Percentiles rank a stretch among this genome's conserved stretches.
Evolutionary conservation across 2,888 invertebrate species (phyloP).

Genomic region (Girardia tigrina): DNA sequence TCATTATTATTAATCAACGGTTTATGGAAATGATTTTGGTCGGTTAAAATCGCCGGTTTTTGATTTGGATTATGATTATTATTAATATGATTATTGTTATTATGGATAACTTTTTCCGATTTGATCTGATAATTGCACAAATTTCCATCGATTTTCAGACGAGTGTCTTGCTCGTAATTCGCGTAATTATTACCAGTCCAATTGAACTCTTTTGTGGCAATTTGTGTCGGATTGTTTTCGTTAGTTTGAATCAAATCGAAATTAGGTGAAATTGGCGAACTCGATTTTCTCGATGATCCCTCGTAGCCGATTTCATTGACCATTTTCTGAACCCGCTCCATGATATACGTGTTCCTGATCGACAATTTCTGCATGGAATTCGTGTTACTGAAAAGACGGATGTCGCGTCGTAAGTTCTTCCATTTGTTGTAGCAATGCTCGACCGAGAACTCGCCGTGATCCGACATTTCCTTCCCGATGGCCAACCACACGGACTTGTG

Average conservation of each 20-base stretch:
- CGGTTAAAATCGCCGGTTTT: neutral
- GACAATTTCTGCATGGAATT: neutral
- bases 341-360: slow-evolving; percentile 26
- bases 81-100: neutral
- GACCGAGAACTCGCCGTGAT: neutral
- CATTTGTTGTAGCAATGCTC: slow-evolving; percentile 34
- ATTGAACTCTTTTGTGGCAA: neutral
- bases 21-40: neutral
- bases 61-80: neutral
- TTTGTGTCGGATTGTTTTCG: neutral
- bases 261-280: neutral
- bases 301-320: slow-evolving; percentile 13
- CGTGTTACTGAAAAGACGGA: slow-evolving; percentile 27
- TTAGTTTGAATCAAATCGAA: neutral
- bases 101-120: too few relatives aligned
- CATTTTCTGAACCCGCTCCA: slow-evolving; percentile 30
- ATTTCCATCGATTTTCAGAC: neutral
- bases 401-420: slow-evolving; percentile 31
- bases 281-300: neutral
- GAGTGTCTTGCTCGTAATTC: neutral
- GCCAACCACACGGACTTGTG: slow-evolving; percentile 27
- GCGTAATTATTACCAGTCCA: neutral
- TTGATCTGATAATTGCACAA: neutral
- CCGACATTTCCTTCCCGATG: slow-evolving; percentile 30
- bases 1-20: neutral